Evolutionary conservation across 2,113 vertebrate genomes (phyloP), one percentile per base, ranked within the genome.

Genomic region (Ciconia stormi): DNA sequence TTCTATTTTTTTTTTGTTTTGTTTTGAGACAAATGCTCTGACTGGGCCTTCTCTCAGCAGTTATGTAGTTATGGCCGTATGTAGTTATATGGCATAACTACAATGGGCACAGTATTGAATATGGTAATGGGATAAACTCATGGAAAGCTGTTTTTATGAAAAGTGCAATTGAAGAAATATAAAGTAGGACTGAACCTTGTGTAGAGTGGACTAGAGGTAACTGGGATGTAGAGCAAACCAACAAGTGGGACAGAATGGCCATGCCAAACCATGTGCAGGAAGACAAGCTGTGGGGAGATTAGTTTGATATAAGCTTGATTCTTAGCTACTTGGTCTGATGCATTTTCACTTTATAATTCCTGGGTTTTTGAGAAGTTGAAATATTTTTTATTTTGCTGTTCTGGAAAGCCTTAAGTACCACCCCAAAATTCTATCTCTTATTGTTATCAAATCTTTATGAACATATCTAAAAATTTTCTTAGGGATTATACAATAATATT

Each of bases 211-310:
- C 32, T 18, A 26, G 38, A 59, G 16, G 11, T 40, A 58, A 42
- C 16, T 4, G 16, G 80, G 27, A 32, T 27, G 16, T 21, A 61
- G 17, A 81, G 6, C 15, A 70, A 83, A 56, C 17, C 44, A 55
- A 2, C 2, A 3, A 44, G 7, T 65, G 30, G 20, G 49, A 55
- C 2, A 46, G 38, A 67, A 50, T 1, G 3, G 21, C 11, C 3
- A 4, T 47, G 11, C 7, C 32, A 83, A 73, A 76, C 5, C 27
- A 16, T 2, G 4, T 49, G n/a, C 29, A n/a, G 46, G 26, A 69
- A 84, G 32, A 34, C 7, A 8, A 65, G 11, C 25, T 78, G 6
- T 26, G n/a, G 30, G 16, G 32, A 89, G 44, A 42, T 42, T 22
- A 66, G 15, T 82, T 47, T 38, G 29, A 65, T 59, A 46, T 7